Evolutionary conservation across 2,797 vertebrate genomes (phyloP), one percentile per base, ranked within the genome.

Genomic region (Tapirus indicus): DNA sequence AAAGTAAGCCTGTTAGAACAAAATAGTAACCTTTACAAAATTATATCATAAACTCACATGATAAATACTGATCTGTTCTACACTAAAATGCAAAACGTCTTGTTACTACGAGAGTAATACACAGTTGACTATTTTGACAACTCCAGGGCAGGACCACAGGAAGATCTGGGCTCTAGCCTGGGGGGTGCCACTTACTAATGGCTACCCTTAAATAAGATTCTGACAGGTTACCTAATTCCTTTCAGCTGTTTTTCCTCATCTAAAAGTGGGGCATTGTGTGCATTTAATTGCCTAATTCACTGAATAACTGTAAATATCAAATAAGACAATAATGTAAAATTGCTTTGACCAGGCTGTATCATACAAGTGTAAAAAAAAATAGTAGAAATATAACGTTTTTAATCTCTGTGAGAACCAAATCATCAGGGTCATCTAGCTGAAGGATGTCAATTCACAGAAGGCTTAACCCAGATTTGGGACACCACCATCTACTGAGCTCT

Each of bases 11-110:
- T 94, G 32, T 79, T 93, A 83, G 20, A 21, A 71, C 93, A 60
- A 86, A 95, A 96, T 6, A 90, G 35, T 75, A 85, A 91, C 14
- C 20, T 94, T 78, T 86, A 92, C 6, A 94, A 88, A 90, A 88
- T 41, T 1, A 47, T 12, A 93, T 62, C 47, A 93, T 32, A 79
- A 78, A 72, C 20, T 68, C 54, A 35, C 41, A 27, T 29, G 21
- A 20, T 75, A 69, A 91, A 77, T 32, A 85, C 32, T 41, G 6
- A 78, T 38, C 11, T 86, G 16, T 52, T 88, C 52, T 93, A 56
- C 2, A 82, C 27, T 82, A 92, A 89, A 86, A 78, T 32, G 1
- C 6, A 89, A 93, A 85, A 14, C 10, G 29, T 79, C 47, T 88
- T 71, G 6, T 58, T 85, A 72, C 71, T 41, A 84, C 4, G 74